phyloP scores from a whole-genome alignment of 2,797 vertebrate species.

The Huso huso region DNA sequence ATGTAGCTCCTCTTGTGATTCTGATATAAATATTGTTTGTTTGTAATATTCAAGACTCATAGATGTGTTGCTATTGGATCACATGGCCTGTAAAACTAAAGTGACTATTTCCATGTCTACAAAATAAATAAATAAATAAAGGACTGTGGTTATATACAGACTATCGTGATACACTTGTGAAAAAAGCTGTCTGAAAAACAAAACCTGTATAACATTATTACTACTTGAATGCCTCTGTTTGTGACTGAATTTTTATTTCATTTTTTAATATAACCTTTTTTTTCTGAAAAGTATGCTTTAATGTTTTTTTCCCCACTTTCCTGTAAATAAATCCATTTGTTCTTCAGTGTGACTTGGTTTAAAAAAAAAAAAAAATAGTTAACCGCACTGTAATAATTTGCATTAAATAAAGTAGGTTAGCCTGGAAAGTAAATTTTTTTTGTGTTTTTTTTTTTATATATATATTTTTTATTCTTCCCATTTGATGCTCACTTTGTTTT shows the following conservation, averaged over 20 bases:
- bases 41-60: constrained; percentile 92
- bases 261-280: constrained; percentile 77
- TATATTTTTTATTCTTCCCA: no score
- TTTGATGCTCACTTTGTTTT: no score
- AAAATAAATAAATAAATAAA: constrained; percentile 50
- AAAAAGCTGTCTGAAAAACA: constrained; percentile 67
- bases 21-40: constrained; percentile 63
- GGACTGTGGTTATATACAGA: constrained; percentile 72
- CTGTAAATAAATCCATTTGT: constrained; percentile 98
- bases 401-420: constrained; percentile 99
- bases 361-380: constrained; percentile 75
- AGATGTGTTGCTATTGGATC: constrained; percentile 76
- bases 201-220: constrained; percentile 96
- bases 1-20: constrained; percentile 20
- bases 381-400: constrained; percentile 98
- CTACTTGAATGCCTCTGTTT: constrained; percentile 99
- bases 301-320: constrained; percentile 69
- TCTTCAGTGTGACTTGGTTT: constrained; percentile 72
- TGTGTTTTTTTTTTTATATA: no score
- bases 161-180: constrained; percentile 69
- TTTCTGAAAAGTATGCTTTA: constrained; percentile 94
- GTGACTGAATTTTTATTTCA: constrained; percentile 88
- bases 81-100: constrained; percentile 53
- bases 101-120: constrained; percentile 70
- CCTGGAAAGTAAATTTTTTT: constrained; percentile 79